These are phyloP conservation scores for Cairina moschata DNA, from an alignment of 2,113 vertebrate species.

Conservation along the genomic window DNA sequence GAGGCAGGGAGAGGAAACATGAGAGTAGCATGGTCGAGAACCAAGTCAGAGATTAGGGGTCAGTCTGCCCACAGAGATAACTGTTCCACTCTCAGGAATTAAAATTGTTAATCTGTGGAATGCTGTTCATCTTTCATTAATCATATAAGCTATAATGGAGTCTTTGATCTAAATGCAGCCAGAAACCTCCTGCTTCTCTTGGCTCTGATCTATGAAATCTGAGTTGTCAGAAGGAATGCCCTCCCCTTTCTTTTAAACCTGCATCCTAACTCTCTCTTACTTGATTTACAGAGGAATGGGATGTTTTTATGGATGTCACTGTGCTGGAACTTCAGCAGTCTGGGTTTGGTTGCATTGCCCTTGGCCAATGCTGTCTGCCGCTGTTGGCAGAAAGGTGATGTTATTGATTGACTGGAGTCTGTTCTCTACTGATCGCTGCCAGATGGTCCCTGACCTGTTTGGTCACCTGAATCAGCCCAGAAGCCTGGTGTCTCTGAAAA, in stretches of 20 bases:
- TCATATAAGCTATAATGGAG: neutral
- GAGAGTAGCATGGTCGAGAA: constrained; percentile 1
- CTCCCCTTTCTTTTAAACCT: neutral
- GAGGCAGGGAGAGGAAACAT: neutral
- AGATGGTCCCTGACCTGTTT: neutral
- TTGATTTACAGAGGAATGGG: neutral
- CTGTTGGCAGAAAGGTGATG: neutral
- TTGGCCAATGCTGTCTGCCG: neutral
- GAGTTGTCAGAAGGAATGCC: neutral
- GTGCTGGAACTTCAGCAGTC: neutral
- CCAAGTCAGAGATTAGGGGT: constrained; percentile 37
- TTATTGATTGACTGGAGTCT: neutral
- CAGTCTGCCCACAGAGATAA: constrained; percentile 41
- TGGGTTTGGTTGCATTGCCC: neutral
- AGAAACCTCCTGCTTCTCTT: constrained; percentile 19
- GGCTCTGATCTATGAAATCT: constrained; percentile 31
- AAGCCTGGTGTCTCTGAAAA: neutral
- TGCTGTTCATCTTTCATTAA: constrained; percentile 52
- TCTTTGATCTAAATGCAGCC: constrained; percentile 17
- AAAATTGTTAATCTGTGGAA: constrained; percentile 64
- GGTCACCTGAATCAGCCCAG: neutral
- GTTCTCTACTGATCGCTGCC: neutral
- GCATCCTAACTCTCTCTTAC: neutral
- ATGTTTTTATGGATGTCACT: neutral
- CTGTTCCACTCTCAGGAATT: constrained; percentile 34